phyloP scores from a whole-genome alignment of 92 coral and sea anemone genomes.

The Chrysogorgia sp. region DNA sequence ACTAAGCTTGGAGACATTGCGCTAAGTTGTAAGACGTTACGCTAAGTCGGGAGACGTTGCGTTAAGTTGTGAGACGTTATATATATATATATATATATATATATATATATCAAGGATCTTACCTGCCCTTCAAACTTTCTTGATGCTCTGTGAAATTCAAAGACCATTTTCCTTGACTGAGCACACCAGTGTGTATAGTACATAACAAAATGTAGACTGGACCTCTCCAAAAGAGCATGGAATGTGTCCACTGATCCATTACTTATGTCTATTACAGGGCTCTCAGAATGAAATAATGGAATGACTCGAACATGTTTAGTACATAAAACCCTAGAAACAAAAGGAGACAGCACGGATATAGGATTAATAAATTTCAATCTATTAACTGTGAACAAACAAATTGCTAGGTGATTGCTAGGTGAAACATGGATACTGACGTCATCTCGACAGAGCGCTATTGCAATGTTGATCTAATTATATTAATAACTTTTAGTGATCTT shows the following conservation, averaged over 20 bases:
- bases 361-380: neutral
- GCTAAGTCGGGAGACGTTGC: no score
- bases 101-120: neutral
- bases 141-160: slow-evolving; percentile 75
- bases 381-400: neutral
- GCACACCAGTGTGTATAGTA: slow-evolving; percentile 98
- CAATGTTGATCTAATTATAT: no score
- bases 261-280: slow-evolving; percentile 71
- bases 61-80: no score
- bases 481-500: neutral
- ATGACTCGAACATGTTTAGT: slow-evolving; percentile 2
- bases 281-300: slow-evolving; percentile 32
- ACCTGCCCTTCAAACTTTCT: slow-evolving; percentile 75
- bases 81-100: no score
- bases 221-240: slow-evolving; percentile 48
- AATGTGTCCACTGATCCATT: slow-evolving; percentile 87
- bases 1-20: no score
- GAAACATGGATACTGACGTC: no score
- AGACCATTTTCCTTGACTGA: slow-evolving; percentile 70
- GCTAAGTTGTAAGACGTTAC: no score
- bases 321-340: slow-evolving; percentile 17
- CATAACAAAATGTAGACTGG: slow-evolving; percentile 71
- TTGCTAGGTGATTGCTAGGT: no score
- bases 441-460: no score
- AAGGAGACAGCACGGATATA: no score